Evolutionary conservation across 2,113 vertebrate genomes (phyloP), one percentile per base, ranked within the genome.

Genomic region (Argyrosomus japonicus): DNA sequence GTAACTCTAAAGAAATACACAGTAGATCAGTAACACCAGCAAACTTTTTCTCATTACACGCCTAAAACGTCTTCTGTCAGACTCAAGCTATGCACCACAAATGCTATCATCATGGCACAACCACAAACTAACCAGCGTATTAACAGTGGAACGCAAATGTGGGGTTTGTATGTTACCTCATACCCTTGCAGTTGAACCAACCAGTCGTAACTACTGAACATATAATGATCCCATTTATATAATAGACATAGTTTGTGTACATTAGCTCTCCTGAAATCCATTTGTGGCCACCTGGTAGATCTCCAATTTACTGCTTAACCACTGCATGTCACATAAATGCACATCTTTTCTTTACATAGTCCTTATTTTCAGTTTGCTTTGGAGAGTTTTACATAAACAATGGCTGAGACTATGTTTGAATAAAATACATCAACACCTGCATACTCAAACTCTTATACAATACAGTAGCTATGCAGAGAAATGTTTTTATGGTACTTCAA

Each of bases 41-140:
- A 40, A 53, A 61, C 15, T 0, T 58, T 60, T 88, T 48, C 45
- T 51, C 53, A 60, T 79, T 43, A 73, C 64, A 83, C 47, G 57
- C 61, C 63, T 50, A 23, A 89, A 85, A 83, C 2, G 1, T 43
- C 62, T 68, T 83, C 50, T 73, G 72, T 84, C 68, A 81, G 79
- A 78, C 58, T 71, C 12, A 25, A 76, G 78, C 86, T 85, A 76
- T 48, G 80, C 65, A 81, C 11, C 85, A 71, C 68, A 36, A 25
- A 83, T 51, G 71, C 68, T 74, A 77, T 76, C 83, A 77, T 85
- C 87, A 84, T 91, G 77, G 74, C 72, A 79, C 79, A 70, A 93
- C 90, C 92, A 91, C 91, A 93, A 87, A 74, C 82, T 75, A 74
- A 87, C 90, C 89, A 64, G 70, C 43, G 78, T 84, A 86, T 91